Evolutionary conservation across 2,797 vertebrate species (phyloP), one percentile per base, ranked within the genome.

Genomic region (Cossypha heuglini): DNA sequence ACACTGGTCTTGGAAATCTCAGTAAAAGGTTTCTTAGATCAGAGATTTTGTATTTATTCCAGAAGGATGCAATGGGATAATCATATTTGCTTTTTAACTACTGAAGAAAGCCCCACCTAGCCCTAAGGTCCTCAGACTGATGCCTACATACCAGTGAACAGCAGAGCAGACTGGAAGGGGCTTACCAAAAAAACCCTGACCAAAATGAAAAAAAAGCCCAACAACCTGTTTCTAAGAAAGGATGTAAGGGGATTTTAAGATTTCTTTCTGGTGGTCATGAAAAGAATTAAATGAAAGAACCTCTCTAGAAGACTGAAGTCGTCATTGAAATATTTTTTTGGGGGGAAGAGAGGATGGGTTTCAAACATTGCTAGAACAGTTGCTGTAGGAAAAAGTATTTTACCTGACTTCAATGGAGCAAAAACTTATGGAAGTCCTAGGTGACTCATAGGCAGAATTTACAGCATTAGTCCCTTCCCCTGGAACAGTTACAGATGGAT

Each of bases 21-120:
- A 33, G 35, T 9, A 38, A 61, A 45, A 75, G 11, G 14, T 40
- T 29, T 15, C 13, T 52, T 31, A 43, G 15, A 9, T 33, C 6
- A 9, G 61, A 72, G 89, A 71, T 52, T 69, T 59, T 74, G 21
- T 72, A 61, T 92, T 92, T 33, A 38, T 43, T 94, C 16, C 19
- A 49, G 63, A 58, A 90, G 21, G 11, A n/a, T 78, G 22, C 31
- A 62, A 25, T 49, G 46, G n/a, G 73, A 95, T 77, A 79, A 90
- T 38, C 33, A 29, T 69, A 43, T 84, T 85, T 62, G 62, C 16
- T 69, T 43, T 42, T 33, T 74, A 45, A 45, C 11, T 21, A 46
- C 62, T 86, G 79, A 90, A 88, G 38, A 82, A 75, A 92, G 9
- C 16, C 11, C 9, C 7, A 0, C 3, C 13, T 46, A 68, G 6